Percentiles rank a stretch among this genome's conserved stretches.
Evolutionary conservation across 2,113 vertebrate species (phyloP).

Genomic region (Pipra filicauda): DNA sequence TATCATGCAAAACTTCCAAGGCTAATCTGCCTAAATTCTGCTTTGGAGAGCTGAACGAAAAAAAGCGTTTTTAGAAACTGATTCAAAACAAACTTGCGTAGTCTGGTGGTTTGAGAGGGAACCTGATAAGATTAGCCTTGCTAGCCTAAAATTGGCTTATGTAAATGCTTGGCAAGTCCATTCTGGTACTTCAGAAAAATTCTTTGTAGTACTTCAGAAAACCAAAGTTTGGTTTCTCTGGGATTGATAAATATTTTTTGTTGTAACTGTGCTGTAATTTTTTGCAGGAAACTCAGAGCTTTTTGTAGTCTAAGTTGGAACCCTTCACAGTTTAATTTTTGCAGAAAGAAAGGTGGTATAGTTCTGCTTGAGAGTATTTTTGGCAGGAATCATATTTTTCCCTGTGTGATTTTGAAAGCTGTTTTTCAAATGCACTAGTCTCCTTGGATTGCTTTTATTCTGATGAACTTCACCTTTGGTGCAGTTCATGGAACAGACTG

Average conservation of each 20-base stretch:
- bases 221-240: not conserved
- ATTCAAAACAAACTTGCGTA: not conserved
- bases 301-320: not conserved
- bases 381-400: not conserved
- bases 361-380: not conserved
- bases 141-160: conserved; percentile 15
- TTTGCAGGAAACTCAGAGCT: not conserved
- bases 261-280: not conserved
- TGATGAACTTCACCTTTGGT: not conserved
- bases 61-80: not conserved
- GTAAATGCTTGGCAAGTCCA: not conserved
- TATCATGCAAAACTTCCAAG: not conserved
- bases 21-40: not conserved
- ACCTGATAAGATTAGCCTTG: not conserved
- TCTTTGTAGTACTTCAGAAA: not conserved
- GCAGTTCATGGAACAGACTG: not conserved
- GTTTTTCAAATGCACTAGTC: not conserved
- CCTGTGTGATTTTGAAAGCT: not conserved
- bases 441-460: not conserved
- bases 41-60: not conserved
- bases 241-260: not conserved
- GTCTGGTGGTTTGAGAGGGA: not conserved
- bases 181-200: not conserved
- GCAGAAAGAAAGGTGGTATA: not conserved
- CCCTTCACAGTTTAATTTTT: not conserved